A percentile compares a stretch with the other conserved stretches of the same genome.
These are phyloP conservation scores for Callyntrura guangdongensis DNA, from an alignment of 2,888 invertebrate species.

Conservation along the genomic window DNA sequence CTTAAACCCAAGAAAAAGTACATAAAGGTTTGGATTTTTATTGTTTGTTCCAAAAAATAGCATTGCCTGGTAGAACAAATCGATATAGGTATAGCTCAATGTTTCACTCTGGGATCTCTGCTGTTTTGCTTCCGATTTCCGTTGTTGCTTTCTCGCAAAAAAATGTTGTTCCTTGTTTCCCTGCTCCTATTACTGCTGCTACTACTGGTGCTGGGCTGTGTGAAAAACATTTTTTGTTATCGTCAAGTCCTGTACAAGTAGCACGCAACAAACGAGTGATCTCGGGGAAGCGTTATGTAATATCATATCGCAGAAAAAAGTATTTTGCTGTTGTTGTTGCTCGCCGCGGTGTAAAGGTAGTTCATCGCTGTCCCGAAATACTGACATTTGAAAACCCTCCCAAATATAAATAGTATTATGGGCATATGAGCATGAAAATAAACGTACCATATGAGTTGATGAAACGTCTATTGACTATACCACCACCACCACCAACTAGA, in stretches of 20 bases:
- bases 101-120: conserved; percentile 23
- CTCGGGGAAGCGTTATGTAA: conserved; percentile 56
- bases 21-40: conserved; percentile 18
- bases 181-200: not conserved
- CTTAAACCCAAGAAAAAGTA: not conserved
- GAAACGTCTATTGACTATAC: not conserved
- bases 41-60: conserved; percentile 48
- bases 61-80: conserved; percentile 51
- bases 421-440: not conserved
- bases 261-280: conserved; percentile 63
- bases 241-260: conserved; percentile 29
- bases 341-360: not conserved
- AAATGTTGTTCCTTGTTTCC: conserved; percentile 49
- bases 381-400: not conserved
- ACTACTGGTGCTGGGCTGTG: not conserved
- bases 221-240: conserved; percentile 37
- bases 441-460: conserved; percentile 12
- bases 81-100: conserved; percentile 55
- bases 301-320: conserved; percentile 2
- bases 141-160: conserved; percentile 49
- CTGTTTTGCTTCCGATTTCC: conserved; percentile 18
- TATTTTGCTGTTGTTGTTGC: conserved; percentile 7
- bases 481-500: not conserved
- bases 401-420: not conserved
- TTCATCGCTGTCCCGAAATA: not conserved